Conservation (phyloP, 2,113 vertebrate species). For the Neotoma lepida region DNA sequence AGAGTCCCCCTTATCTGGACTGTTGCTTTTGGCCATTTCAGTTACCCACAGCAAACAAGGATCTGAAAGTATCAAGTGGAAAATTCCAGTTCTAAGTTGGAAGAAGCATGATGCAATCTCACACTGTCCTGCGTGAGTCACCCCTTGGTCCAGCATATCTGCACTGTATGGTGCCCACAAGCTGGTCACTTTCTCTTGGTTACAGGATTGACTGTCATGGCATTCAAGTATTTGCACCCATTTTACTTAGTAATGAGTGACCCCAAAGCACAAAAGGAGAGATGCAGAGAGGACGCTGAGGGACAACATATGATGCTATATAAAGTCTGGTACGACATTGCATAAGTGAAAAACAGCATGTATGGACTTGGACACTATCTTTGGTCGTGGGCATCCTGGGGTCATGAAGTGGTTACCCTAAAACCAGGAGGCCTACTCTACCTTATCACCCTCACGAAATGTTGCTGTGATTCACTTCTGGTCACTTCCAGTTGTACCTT, state of each 20-base stretch:
- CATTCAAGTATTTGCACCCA: neutral
- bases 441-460: neutral
- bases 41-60: neutral
- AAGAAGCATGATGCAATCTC: neutral
- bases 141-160: neutral
- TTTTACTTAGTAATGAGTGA: neutral
- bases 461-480: neutral
- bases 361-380: neutral
- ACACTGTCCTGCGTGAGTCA: neutral
- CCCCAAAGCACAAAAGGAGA: neutral
- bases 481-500: neutral
- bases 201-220: no score
- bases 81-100: neutral
- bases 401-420: neutral
- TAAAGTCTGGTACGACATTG: neutral
- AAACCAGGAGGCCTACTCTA: neutral
- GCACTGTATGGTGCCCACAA: no score
- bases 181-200: neutral
- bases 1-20: neutral
- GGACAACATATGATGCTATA: neutral
- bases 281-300: no score
- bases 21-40: neutral
- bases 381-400: neutral
- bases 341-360: neutral
- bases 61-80: neutral